Percentiles rank a stretch among this genome's conserved stretches.
These are phyloP conservation scores for Psix sp. DNA, from an alignment of 1,140 invertebrate species.

Conservation along the genomic window DNA sequence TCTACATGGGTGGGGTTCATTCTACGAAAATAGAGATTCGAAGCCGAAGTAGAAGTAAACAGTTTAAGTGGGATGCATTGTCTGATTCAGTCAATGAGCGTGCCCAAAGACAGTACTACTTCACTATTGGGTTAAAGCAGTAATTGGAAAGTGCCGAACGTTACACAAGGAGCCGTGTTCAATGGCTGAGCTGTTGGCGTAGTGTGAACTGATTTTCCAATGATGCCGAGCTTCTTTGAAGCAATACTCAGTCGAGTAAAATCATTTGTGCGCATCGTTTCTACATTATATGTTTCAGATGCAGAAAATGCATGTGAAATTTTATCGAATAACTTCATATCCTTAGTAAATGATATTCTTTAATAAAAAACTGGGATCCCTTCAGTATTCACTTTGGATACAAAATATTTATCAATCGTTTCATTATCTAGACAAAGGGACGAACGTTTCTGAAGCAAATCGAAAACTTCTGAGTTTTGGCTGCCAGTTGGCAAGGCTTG, in stretches of 20 bases:
- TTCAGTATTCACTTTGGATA: no score
- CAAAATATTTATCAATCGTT: no score
- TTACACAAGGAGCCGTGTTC: conserved; percentile 47
- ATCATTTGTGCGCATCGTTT: conserved; percentile 32
- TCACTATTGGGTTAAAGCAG: conserved; percentile 51
- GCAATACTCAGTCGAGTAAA: conserved; percentile 55
- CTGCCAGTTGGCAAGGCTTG: conserved; percentile 30
- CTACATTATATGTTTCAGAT: background rate
- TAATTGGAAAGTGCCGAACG: conserved; percentile 55
- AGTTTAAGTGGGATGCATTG: conserved; percentile 46
- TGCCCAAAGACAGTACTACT: conserved; percentile 54
- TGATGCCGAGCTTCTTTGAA: conserved; percentile 56
- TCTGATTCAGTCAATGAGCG: conserved; percentile 52
- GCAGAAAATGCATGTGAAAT: background rate
- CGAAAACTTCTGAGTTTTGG: conserved; percentile 13
- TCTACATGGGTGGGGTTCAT: conserved; percentile 27
- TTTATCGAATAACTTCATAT: background rate
- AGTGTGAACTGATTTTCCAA: conserved; percentile 55
- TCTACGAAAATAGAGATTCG: conserved; percentile 27
- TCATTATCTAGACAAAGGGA: no score
- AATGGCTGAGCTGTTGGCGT: conserved; percentile 43
- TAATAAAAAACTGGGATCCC: no score
- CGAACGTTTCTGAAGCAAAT: conserved; percentile 9
- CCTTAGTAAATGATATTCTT: no score
- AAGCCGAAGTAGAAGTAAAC: conserved; percentile 43